Conservation (phyloP, 2,113 vertebrate genomes). For the Oryzias javanicus region DNA sequence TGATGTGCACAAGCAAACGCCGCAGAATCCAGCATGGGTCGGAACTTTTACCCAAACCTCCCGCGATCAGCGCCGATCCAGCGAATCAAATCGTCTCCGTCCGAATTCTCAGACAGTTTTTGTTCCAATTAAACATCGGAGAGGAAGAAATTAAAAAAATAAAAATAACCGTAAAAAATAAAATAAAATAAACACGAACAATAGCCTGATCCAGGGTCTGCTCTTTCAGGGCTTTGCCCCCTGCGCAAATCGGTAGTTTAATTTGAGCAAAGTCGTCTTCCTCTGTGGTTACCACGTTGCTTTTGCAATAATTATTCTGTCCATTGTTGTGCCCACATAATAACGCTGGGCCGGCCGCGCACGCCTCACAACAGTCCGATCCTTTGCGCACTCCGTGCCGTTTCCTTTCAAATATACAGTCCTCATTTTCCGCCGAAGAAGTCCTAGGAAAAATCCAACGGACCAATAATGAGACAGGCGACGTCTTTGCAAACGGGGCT, state of each 20-base stretch:
- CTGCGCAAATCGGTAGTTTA: conserved; percentile 23
- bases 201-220: conserved; percentile 27
- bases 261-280: conserved; percentile 32
- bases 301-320: conserved; percentile 73
- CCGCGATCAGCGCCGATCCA: conserved; percentile 1
- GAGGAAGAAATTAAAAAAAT: background rate
- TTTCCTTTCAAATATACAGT: conserved; percentile 29
- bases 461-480: no score
- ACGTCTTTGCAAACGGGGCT: no score
- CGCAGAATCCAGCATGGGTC: conserved; percentile 39
- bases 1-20: conserved; percentile 66
- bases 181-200: conserved; percentile 40
- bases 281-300: conserved; percentile 71
- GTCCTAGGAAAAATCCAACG: no score
- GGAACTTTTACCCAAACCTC: conserved; percentile 11
- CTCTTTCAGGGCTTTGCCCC: conserved; percentile 7
- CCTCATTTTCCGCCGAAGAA: no score
- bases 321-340: conserved; percentile 79
- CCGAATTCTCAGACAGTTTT: conserved; percentile 20
- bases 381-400: conserved; percentile 35
- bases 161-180: no score
- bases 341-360: conserved; percentile 63
- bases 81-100: conserved; percentile 23
- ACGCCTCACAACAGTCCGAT: conserved; percentile 53
- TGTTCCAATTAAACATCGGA: conserved; percentile 44